Evolutionary conservation across 23 tunicate genomes (phyloP).

Genomic region (Ciona savignyi): DNA sequence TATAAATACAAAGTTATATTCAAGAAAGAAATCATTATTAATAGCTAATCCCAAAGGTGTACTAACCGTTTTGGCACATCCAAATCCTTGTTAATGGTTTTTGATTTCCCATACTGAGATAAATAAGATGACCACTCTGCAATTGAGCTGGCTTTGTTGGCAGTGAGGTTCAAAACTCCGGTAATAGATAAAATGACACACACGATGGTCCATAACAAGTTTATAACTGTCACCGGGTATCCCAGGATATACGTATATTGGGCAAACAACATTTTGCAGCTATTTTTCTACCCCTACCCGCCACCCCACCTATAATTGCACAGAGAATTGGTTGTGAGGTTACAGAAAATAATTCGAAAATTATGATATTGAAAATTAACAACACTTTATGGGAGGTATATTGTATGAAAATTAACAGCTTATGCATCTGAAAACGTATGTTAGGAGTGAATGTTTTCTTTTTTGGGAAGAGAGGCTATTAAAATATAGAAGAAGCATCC

Average conservation of each 20-base stretch:
- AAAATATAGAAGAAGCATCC: too few relatives aligned
- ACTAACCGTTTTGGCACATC: background rate
- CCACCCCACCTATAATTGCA: too few relatives aligned
- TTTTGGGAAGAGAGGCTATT: too few relatives aligned
- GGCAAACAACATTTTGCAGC: background rate
- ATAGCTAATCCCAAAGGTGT: too few relatives aligned
- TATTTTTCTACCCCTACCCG: background rate
- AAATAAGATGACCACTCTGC: background rate
- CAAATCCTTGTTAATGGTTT: background rate
- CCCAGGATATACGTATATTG: slow-evolving; percentile 1
- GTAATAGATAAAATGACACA: background rate
- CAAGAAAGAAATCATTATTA: too few relatives aligned
- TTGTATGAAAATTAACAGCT: too few relatives aligned
- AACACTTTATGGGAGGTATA: too few relatives aligned
- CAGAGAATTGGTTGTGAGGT: background rate
- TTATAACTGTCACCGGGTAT: slow-evolving; percentile 6
- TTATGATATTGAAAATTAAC: background rate
- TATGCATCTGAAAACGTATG: too few relatives aligned
- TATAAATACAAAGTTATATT: too few relatives aligned
- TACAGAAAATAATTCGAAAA: background rate
- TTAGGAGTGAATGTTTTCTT: too few relatives aligned
- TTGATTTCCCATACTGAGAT: background rate
- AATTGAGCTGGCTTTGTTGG: background rate
- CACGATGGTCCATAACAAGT: slow-evolving; percentile 4
- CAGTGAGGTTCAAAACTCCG: background rate